These are phyloP conservation scores for Condylura cristata DNA, from an alignment of 2,113 vertebrate species.

Conservation along the genomic window DNA sequence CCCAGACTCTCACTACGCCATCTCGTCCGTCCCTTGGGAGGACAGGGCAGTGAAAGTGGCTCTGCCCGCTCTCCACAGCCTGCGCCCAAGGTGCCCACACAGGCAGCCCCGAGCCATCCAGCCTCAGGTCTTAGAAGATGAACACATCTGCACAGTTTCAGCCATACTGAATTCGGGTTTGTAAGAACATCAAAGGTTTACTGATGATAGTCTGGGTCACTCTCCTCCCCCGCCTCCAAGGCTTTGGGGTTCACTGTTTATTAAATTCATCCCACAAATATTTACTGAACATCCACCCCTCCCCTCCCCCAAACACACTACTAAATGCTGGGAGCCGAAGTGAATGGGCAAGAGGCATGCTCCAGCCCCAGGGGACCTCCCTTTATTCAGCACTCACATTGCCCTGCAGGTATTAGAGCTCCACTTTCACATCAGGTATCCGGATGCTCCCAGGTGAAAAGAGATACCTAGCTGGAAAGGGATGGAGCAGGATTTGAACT, in stretches of 20 bases:
- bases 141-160: neutral
- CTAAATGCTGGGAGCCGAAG: neutral
- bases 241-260: constrained; percentile 10
- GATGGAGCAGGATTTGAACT: neutral
- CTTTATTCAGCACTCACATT: neutral
- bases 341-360: constrained; percentile 7
- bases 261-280: constrained; percentile 17
- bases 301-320: neutral
- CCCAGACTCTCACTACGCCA: neutral
- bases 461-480: neutral
- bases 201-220: neutral
- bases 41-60: neutral
- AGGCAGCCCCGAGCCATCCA: neutral
- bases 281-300: neutral
- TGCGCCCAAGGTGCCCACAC: neutral
- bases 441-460: constrained; percentile 14
- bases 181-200: neutral
- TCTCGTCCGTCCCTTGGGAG: neutral
- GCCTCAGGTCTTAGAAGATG: neutral
- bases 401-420: neutral
- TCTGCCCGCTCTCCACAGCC: neutral
- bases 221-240: neutral
- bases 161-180: neutral
- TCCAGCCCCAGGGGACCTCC: neutral
- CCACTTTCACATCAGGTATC: neutral